Evolutionary conservation across 2,797 vertebrate genomes (phyloP).

Genomic region (Taenioides sp.): DNA sequence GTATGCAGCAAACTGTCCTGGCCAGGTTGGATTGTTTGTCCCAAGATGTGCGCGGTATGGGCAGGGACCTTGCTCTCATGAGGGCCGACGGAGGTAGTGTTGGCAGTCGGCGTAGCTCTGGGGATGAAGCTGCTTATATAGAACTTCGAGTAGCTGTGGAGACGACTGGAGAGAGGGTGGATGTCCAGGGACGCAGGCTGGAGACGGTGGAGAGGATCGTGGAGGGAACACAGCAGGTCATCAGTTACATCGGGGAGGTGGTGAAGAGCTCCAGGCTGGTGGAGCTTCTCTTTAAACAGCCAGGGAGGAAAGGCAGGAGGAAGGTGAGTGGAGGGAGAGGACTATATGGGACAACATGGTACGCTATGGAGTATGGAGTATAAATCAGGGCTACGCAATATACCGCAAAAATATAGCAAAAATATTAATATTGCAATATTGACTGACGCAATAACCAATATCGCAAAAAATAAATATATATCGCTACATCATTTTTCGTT

Average conservation of each 20-base stretch:
- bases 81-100: slow-evolving; percentile 32
- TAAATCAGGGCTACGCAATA: no score
- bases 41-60: slow-evolving; percentile 75
- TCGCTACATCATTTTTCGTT: no score
- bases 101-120: slow-evolving; percentile 31
- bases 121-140: slow-evolving; percentile 62
- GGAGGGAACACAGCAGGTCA: slow-evolving; percentile 79
- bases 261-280: slow-evolving; percentile 79
- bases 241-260: slow-evolving; percentile 78
- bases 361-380: no score
- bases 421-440: no score
- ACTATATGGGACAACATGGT: no score
- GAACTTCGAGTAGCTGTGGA: slow-evolving; percentile 75
- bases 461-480: no score
- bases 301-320: slow-evolving; percentile 45
- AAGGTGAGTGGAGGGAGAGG: slow-evolving; percentile 62
- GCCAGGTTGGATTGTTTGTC: slow-evolving; percentile 79
- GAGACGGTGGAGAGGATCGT: slow-evolving; percentile 82
- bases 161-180: slow-evolving; percentile 65
- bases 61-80: slow-evolving; percentile 69
- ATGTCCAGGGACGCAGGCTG: slow-evolving; percentile 78
- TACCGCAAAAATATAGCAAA: no score
- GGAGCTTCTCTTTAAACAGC: slow-evolving; percentile 66
- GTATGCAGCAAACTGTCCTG: slow-evolving; percentile 79
- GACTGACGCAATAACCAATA: no score